A percentile compares a stretch with the other conserved stretches of the same genome.
Evolutionary conservation across 2,797 vertebrate species (phyloP).

Genomic region (Pangasius mekongensis): DNA sequence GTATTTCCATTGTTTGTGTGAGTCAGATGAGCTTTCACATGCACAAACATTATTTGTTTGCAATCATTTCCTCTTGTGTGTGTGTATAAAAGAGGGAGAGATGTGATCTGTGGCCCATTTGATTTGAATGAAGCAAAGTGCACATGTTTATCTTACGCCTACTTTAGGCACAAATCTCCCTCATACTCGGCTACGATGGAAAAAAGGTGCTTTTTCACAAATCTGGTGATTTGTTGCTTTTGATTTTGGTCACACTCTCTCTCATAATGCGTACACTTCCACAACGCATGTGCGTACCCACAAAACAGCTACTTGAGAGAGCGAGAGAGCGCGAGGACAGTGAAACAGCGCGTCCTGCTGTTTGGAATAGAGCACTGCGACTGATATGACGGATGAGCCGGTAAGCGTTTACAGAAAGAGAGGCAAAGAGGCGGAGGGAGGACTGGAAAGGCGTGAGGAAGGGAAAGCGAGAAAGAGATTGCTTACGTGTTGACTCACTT

Average conservation of each 20-base stretch:
- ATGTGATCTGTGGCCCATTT: conserved; percentile 22
- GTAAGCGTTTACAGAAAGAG: conserved; percentile 43
- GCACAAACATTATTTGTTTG: neutral
- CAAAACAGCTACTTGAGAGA: neutral
- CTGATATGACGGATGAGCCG: conserved; percentile 4
- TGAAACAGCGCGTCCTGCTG: conserved; percentile 44
- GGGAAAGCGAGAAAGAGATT: conserved; percentile 37
- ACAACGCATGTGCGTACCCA: neutral
- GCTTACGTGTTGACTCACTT: conserved; percentile 64
- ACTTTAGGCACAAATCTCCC: conserved; percentile 38
- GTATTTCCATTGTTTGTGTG: neutral
- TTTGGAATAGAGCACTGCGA: neutral
- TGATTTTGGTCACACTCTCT: neutral
- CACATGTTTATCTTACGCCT: conserved; percentile 39
- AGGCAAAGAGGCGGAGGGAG: conserved; percentile 11
- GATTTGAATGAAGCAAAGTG: conserved; percentile 28
- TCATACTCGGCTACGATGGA: neutral
- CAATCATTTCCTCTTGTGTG: neutral
- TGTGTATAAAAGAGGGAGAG: conserved; percentile 1
- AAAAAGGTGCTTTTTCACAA: neutral
- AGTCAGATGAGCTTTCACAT: neutral
- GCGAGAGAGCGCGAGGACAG: neutral
- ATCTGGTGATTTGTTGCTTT: neutral
- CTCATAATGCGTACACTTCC: neutral
- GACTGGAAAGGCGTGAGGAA: conserved; percentile 29